A percentile compares a stretch with the other conserved stretches of the same genome.
These are phyloP conservation scores for Sorex fumeus DNA, from an alignment of 2,113 vertebrate species.

Conservation along the genomic window DNA sequence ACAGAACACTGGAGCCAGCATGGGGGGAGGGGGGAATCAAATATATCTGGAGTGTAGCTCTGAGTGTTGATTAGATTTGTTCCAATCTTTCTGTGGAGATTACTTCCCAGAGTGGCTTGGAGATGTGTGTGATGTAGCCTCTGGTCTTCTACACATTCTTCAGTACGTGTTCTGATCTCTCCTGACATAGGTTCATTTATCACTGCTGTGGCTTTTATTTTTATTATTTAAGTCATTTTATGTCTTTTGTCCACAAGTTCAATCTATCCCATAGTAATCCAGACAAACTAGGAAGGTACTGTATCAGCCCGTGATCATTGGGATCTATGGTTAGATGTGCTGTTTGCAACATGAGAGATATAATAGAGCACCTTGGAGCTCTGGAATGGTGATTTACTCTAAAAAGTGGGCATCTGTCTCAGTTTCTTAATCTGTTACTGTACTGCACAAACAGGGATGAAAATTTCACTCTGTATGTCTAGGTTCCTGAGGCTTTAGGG, in stretches of 20 bases:
- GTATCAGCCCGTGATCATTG: neutral
- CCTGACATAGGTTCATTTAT: neutral
- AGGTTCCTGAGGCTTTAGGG: neutral
- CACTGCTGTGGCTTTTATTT: neutral
- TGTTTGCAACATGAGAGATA: neutral
- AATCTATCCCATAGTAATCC: conserved; percentile 11
- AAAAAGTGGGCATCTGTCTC: neutral
- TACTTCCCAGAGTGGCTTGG: neutral
- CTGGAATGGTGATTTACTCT: neutral
- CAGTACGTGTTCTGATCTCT: neutral
- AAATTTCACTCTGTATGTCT: neutral
- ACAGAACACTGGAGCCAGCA: neutral
- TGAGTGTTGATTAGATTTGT: neutral
- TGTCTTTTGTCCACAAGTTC: neutral
- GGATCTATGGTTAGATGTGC: neutral
- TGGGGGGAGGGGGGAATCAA: neutral
- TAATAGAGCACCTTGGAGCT: neutral
- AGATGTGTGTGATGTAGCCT: neutral
- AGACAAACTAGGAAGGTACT: neutral
- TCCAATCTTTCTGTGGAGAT: neutral
- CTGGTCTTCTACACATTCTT: neutral
- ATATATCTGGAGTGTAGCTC: neutral
- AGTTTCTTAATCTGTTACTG: neutral
- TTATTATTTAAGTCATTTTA: neutral
- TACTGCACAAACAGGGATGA: neutral